Evolutionary conservation across 2,113 vertebrate genomes (phyloP).

Genomic region (Elaphurus davidianus): DNA sequence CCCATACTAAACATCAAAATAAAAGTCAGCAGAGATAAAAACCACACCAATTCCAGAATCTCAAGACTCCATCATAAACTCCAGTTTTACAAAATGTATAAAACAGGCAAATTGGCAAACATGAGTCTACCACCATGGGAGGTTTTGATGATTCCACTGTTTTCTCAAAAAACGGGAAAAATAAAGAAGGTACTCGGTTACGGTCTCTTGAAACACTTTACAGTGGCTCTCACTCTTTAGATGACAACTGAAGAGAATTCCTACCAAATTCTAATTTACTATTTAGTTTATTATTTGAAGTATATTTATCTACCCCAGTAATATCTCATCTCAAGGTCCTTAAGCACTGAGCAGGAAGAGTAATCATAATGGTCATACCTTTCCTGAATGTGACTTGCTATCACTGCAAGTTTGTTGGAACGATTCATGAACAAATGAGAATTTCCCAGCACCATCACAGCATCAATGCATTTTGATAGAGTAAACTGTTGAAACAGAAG

Average conservation of each 20-base stretch:
- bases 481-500: slow-evolving; percentile 85
- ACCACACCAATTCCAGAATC: not conserved
- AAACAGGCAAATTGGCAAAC: not conserved
- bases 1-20: not conserved
- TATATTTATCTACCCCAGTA: not conserved
- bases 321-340: not conserved
- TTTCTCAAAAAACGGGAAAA: not conserved
- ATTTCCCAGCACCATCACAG: slow-evolving; percentile 95
- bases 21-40: not conserved
- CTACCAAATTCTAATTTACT: not conserved
- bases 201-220: not conserved
- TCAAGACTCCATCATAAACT: not conserved
- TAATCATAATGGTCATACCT: slow-evolving; percentile 81
- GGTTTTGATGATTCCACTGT: not conserved
- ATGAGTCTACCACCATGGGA: not conserved
- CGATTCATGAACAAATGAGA: slow-evolving; percentile 93
- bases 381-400: slow-evolving; percentile 94
- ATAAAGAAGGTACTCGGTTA: not conserved
- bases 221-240: not conserved
- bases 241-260: not conserved
- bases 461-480: slow-evolving; percentile 93
- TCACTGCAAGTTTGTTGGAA: slow-evolving; percentile 91
- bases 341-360: accelerated
- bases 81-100: not conserved
- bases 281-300: not conserved